Evolutionary conservation across 2,888 invertebrate species (phyloP), one percentile per base, ranked within the genome.

Genomic region (Meiosimyza decipiens): DNA sequence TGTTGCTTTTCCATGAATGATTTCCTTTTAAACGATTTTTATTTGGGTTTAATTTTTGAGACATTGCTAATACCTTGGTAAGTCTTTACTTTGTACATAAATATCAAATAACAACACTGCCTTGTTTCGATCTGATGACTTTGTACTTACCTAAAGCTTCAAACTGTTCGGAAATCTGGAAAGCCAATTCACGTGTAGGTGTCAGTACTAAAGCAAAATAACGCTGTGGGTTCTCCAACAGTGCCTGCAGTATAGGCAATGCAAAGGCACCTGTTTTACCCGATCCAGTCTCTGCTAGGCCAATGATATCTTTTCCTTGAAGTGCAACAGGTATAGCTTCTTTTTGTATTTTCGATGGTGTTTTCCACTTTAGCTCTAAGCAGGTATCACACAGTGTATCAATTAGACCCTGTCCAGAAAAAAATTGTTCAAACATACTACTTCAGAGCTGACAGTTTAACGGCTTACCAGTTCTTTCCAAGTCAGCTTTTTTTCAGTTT

Each of bases 111-210:
- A 18, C 12, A 33, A 18, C 12, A 11, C 1, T 28, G 33, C n/a
- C 12, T 54, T 69, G 28, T 28, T 28, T 28, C 4, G 4, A 28
- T 28, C 28, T 28, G 28, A 28, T 22, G 12, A 15, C n/a, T 49
- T 73, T 84, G 0, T 52, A 80, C 87, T 88, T 88, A 94, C 95
- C 99, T 74, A 99, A 89, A 4, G 99, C 99, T 86, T 98, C 96
- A 89, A 99, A 97, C 84, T 99, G 99, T 88, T 99, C 99, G 0
- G 96, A 94, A 83, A 99, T 99, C 88, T 99, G 99, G 86, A 97
- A 97, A 4, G 99, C 99, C 81, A 99, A 89, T 88, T 99, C 99
- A 87, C 99, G 91, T 0, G 99, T 99, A 0, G 99, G 99, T 16
- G 99, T 99, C 67, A 99, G 87, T 77, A 99, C 89, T 0, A 98